Percentiles rank a stretch among this genome's conserved stretches.
Evolutionary conservation across 2,888 invertebrate species (phyloP).

Genomic region (Globia sparganii): DNA sequence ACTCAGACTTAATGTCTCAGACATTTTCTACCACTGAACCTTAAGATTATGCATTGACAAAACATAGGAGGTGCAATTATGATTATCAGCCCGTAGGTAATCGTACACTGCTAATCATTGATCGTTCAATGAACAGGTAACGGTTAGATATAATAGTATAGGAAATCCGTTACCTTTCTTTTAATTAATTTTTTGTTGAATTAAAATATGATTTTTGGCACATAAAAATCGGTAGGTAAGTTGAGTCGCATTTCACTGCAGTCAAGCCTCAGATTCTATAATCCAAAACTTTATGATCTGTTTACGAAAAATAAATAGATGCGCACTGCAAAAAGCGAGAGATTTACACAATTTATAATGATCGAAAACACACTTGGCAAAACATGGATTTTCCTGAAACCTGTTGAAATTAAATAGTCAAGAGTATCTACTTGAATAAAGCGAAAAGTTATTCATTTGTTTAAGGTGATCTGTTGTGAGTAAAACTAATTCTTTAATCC

Average conservation of each 20-base stretch:
- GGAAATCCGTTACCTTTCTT: not conserved
- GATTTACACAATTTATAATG: not conserved
- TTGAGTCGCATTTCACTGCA: not conserved
- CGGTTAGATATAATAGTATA: not conserved
- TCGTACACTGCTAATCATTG: not conserved
- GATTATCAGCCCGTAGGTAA: not conserved
- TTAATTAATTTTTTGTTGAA: not conserved
- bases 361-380: not conserved
- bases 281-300: not conserved
- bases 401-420: not conserved
- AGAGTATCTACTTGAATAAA: not conserved
- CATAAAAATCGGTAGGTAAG: not conserved
- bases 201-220: too few relatives aligned
- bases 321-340: not conserved
- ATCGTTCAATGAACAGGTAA: too few relatives aligned
- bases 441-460: not conserved
- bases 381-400: not conserved
- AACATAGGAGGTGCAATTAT: not conserved
- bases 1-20: not conserved
- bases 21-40: not conserved
- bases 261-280: not conserved
- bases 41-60: not conserved
- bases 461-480: constrained; percentile 6
- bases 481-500: constrained; percentile 23
- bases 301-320: not conserved